Conservation (phyloP, 2,797 vertebrate species). For the Etheostoma perlongum region DNA sequence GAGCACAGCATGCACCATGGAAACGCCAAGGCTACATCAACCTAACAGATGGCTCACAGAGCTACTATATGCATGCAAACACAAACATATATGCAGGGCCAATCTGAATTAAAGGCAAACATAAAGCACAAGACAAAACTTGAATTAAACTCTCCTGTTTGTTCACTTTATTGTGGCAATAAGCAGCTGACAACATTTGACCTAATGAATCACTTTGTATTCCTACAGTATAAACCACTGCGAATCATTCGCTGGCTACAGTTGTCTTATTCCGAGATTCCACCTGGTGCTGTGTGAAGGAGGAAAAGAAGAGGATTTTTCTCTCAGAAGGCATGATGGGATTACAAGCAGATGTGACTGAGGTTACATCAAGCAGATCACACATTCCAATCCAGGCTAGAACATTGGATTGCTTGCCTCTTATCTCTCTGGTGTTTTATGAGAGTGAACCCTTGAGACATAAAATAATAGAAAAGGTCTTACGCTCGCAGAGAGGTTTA, state of each 20-base stretch:
- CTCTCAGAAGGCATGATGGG: slow-evolving; percentile 57
- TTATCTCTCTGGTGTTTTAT: slow-evolving; percentile 43
- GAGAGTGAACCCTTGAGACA: slow-evolving; percentile 29
- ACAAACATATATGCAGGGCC: slow-evolving; percentile 20
- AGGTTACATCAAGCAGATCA: slow-evolving; percentile 26
- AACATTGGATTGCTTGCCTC: slow-evolving; percentile 51
- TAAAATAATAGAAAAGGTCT: slow-evolving; percentile 46
- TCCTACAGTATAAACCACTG: slow-evolving; percentile 7
- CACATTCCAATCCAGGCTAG: slow-evolving; percentile 47
- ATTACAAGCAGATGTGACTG: slow-evolving; percentile 76
- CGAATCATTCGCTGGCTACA: slow-evolving; percentile 43
- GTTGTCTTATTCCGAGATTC: slow-evolving; percentile 51
- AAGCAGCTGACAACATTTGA: neutral
- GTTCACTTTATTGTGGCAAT: neutral
- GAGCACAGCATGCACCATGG: slow-evolving; percentile 35
- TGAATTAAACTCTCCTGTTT: neutral
- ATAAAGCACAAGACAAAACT: neutral
- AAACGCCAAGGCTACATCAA: slow-evolving; percentile 28
- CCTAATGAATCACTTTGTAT: slow-evolving; percentile 20
- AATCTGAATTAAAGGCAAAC: slow-evolving; percentile 5
- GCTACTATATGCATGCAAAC: slow-evolving; percentile 23
- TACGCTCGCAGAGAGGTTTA: neutral
- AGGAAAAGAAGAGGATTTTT: slow-evolving; percentile 59
- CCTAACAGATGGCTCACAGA: slow-evolving; percentile 58
- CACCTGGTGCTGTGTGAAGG: slow-evolving; percentile 60